Base-by-base conservation (phyloP, 2,113 vertebrate genomes). In the Notothenia coriiceps region DNA sequence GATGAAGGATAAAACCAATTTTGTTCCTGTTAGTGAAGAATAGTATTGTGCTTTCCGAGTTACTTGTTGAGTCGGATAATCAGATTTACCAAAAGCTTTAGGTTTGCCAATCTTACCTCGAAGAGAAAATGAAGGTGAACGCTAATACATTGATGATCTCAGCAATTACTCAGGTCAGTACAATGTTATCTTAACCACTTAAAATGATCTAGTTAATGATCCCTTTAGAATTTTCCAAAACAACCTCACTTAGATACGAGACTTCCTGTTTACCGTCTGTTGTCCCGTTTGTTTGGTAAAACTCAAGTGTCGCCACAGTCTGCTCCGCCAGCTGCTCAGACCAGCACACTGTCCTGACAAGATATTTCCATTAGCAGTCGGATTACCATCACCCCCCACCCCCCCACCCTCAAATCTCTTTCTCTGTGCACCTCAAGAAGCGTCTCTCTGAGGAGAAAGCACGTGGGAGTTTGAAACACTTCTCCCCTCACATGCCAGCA, bases 281-380 rank as follows among this genome's bases (percentile, higher is more conserved):
- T 61, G 62, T 33, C 62, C 29, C 60, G 63, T 79, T 72, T 81
- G 83, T 88, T 84, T 77, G 67, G 29, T 74, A 59, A 86, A 85
- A 88, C 79, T 83, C 80, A n/a, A 50, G 72, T 70, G 73, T 77
- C 61, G 4, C 65, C 73, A 68, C 79, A 54, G 8, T 29, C 77
- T 43, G 44, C 61, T 88, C 70, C 54, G n/a, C 62, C 83, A 62
- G 74, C 47, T 54, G 60, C 66, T 66, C 70, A 64, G 74, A 74
- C 79, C 82, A 77, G 77, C 86, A 76, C 69, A 1, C 20, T 86
- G 81, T 82, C 63, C 71, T 43, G 47, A 94, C 94, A 94, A 89
- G 94, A 94, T 60, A 94, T 95, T 93, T 94, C 94, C 95, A 94
- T 95, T 94, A 94, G 90, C 86, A 35, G 6, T 70, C 75, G 68